Conservation (phyloP, 2,888 invertebrate species). For the Phyllotreta striolata region DNA sequence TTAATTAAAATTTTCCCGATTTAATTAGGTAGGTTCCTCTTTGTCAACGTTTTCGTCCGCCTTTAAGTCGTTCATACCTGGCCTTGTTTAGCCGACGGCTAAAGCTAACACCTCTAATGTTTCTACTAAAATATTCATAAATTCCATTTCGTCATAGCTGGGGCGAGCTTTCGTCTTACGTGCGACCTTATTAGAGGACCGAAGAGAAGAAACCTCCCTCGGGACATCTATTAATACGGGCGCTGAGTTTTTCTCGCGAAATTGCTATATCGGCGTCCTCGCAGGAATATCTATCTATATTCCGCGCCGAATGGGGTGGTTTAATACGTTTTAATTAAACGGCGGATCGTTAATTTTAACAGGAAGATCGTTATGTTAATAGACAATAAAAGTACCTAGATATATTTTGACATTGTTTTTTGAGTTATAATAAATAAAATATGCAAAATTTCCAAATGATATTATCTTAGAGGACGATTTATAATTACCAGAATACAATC, state of each 20-base stretch:
- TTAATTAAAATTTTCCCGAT: too few species aligned
- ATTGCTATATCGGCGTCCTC: conserved; percentile 30
- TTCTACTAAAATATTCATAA: conserved; percentile 26
- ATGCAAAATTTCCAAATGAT: too few species aligned
- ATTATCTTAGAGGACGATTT: too few species aligned
- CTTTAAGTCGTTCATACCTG: too few species aligned
- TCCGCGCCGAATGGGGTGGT: conserved; percentile 26
- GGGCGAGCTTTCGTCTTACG: conserved; percentile 11
- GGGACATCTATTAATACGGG: conserved; percentile 26
- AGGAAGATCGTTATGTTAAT: too few species aligned
- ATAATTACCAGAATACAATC: too few species aligned
- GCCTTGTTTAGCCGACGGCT: too few species aligned
- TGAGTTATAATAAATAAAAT: too few species aligned
- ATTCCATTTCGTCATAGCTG: conserved; percentile 21
- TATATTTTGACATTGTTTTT: too few species aligned
- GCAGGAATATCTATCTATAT: conserved; percentile 10
- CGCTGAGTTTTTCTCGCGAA: conserved; percentile 23
- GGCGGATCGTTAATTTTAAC: conserved; percentile 25
- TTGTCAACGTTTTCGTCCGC: too few species aligned
- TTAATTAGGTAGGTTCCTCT: too few species aligned
- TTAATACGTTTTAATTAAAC: conserved; percentile 37
- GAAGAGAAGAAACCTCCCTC: conserved; percentile 22
- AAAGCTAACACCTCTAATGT: conserved; percentile 15
- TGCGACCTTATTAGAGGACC: conserved; percentile 23
- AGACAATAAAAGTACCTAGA: too few species aligned